Evolutionary conservation across 1,140 invertebrate genomes (phyloP).

Genomic region (Heliconius himera): DNA sequence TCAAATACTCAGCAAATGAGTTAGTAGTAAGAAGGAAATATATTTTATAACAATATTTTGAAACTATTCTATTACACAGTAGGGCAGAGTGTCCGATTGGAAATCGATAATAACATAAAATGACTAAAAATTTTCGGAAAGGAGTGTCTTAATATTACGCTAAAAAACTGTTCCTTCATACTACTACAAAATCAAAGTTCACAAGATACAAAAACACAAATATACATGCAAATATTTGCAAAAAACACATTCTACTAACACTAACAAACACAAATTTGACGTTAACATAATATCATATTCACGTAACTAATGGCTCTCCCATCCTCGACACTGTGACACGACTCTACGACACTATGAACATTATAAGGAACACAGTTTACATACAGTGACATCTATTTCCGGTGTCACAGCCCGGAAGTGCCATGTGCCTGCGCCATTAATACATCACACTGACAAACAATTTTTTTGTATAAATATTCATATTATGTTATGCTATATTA

Average conservation of each 20-base stretch:
- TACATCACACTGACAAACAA: constrained; percentile 39
- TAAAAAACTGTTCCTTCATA: no score
- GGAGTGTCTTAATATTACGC: no score
- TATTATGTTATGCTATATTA: background rate
- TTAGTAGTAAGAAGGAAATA: no score
- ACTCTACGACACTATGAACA: constrained; percentile 27
- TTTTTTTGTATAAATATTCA: constrained; percentile 13
- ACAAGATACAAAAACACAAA: no score
- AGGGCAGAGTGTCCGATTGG: no score
- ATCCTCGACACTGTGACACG: background rate
- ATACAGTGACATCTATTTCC: constrained; percentile 45
- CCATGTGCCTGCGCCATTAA: constrained; percentile 43
- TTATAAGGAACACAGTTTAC: constrained; percentile 34
- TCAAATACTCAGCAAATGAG: no score
- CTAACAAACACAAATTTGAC: background rate
- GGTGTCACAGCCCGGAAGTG: constrained; percentile 40
- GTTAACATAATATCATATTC: background rate
- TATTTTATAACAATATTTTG: no score
- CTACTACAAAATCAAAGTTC: no score
- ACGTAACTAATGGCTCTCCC: background rate
- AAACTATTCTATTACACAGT: no score
- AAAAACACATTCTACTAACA: background rate
- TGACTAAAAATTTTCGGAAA: no score
- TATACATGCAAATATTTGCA: no score
- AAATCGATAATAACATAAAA: no score